Conservation (phyloP, 2,797 vertebrate species). For the Alcedo atthis region DNA sequence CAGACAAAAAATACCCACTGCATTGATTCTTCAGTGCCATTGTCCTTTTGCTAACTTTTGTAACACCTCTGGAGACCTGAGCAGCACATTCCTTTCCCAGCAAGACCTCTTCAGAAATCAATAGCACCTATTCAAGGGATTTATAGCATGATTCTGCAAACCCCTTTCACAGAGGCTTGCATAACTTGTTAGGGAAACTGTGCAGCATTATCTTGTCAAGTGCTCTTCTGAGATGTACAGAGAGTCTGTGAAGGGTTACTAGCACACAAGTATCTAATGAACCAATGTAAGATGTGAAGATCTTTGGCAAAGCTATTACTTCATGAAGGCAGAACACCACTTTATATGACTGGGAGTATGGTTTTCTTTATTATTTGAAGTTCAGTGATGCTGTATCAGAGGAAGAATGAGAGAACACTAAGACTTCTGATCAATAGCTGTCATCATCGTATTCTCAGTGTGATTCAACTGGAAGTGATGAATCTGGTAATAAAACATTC, state of each 20-base stretch:
- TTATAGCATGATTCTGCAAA: conserved; percentile 25
- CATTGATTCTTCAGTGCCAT: conserved; percentile 29
- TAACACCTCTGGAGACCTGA: not conserved
- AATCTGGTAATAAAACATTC: not conserved
- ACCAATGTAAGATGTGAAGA: not conserved
- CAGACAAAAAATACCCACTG: not conserved
- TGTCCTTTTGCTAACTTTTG: conserved; percentile 1
- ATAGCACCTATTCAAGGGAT: conserved; percentile 40
- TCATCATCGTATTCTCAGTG: not conserved
- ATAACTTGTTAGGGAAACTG: not conserved
- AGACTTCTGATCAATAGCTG: not conserved
- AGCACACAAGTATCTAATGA: not conserved
- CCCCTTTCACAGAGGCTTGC: not conserved
- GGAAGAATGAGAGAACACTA: not conserved
- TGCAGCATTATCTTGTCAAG: not conserved
- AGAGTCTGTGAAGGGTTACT: not conserved
- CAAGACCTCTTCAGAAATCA: conserved; percentile 52
- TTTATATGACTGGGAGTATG: not conserved
- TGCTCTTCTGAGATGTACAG: not conserved
- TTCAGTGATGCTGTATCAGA: not conserved
- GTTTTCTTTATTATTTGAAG: not conserved
- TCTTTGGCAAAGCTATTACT: not conserved
- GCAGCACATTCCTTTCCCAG: conserved; percentile 16
- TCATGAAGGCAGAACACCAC: not conserved
- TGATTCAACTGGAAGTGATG: not conserved